Percentiles rank a stretch among this genome's conserved stretches.
Conservation (phyloP, 1,140 invertebrate genomes). For the Temnothorax longispinosus region DNA sequence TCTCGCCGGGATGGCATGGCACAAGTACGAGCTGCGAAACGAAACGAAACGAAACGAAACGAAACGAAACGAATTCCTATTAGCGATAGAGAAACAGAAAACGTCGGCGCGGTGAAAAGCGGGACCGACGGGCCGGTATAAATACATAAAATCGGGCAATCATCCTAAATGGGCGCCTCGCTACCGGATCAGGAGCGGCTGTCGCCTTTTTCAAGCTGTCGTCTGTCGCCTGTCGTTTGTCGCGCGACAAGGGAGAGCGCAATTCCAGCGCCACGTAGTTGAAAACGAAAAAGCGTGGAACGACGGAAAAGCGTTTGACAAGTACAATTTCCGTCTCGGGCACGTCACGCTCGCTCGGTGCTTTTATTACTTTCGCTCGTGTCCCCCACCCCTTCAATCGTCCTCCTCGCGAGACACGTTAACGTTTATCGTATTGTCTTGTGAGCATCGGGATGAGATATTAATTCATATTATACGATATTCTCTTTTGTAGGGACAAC, state of each 20-base stretch:
- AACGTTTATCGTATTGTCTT: not conserved
- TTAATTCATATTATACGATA: not conserved
- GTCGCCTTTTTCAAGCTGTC: constrained; percentile 77
- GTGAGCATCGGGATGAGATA: not conserved
- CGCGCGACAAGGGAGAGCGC: constrained; percentile 66
- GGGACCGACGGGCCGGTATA: constrained; percentile 66
- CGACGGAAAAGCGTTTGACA: constrained; percentile 67
- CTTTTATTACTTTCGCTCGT: constrained; percentile 59
- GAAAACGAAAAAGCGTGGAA: constrained; percentile 70
- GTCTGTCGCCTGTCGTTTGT: constrained; percentile 82
- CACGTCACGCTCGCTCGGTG: constrained; percentile 41
- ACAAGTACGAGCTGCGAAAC: not conserved
- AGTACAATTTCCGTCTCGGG: constrained; percentile 60
- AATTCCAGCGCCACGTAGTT: constrained; percentile 34
- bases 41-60: constrained; percentile 35
- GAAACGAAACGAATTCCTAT: constrained; percentile 59
- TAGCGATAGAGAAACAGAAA: constrained; percentile 46
- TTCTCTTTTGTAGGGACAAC: too few species aligned
- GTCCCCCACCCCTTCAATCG: not conserved
- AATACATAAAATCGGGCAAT: constrained; percentile 83
- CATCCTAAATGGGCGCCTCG: constrained; percentile 78
- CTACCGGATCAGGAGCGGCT: constrained; percentile 56
- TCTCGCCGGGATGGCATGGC: too few species aligned
- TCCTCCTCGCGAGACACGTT: not conserved
- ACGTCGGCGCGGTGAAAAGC: constrained; percentile 34